Percentiles rank a stretch among this genome's conserved stretches.
Conservation (phyloP, 1,140 invertebrate genomes). For the Rhizoglyphus robini region DNA sequence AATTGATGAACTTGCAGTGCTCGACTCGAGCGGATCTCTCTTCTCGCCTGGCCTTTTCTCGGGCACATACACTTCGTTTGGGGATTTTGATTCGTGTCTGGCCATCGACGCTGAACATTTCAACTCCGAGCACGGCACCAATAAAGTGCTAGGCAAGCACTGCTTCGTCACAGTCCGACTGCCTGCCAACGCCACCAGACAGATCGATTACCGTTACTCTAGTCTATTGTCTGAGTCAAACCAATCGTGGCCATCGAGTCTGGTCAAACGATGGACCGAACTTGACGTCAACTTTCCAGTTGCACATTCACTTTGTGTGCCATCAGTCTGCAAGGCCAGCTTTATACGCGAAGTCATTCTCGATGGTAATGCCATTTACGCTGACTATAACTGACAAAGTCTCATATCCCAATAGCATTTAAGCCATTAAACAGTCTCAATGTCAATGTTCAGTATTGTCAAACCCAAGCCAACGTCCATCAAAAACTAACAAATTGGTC, state of each 20-base stretch:
- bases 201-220: neutral
- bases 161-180: slow-evolving; percentile 3
- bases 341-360: neutral
- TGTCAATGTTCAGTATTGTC: neutral
- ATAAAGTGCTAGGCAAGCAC: neutral
- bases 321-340: neutral
- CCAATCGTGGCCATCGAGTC: neutral
- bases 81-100: slow-evolving; percentile 3
- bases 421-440: neutral
- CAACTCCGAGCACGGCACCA: neutral
- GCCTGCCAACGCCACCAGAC: neutral
- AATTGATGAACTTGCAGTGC: neutral
- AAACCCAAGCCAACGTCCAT: neutral
- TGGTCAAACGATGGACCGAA: neutral
- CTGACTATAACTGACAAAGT: neutral
- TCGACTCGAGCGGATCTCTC: slow-evolving; percentile 1
- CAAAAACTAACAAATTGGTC: neutral
- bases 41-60: neutral
- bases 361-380: slow-evolving; percentile 2
- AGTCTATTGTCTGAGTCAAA: neutral
- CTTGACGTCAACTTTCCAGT: neutral
- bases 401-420: neutral
- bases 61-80: neutral
- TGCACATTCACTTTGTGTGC: neutral
- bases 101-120: neutral